These are phyloP conservation scores for Ramphastos sulfuratus DNA, from an alignment of 2,113 vertebrate genomes.

Conservation along the genomic window DNA sequence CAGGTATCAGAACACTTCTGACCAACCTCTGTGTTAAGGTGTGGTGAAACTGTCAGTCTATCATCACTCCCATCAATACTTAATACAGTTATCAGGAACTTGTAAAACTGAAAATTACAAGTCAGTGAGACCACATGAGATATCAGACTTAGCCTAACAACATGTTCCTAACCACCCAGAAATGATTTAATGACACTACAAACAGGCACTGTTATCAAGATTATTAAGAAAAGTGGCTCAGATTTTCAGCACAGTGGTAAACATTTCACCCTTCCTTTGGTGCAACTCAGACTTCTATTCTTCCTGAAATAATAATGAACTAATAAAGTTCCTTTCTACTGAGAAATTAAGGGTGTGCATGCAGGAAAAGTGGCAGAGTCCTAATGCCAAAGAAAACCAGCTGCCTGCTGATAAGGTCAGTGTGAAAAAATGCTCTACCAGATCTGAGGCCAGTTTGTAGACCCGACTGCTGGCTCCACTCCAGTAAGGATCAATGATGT, in stretches of 20 bases:
- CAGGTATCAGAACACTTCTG: not conserved
- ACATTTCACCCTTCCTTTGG: conserved; percentile 65
- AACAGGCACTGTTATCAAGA: conserved; percentile 37
- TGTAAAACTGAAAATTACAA: not conserved
- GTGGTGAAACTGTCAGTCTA: not conserved
- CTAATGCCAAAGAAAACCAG: conserved; percentile 37
- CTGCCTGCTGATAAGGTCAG: conserved; percentile 42
- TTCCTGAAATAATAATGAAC: conserved; percentile 61
- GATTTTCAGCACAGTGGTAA: conserved; percentile 36
- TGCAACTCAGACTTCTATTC: conserved; percentile 50
- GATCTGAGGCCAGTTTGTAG: not conserved
- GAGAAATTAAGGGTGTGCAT: conserved; percentile 59
- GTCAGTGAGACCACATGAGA: not conserved
- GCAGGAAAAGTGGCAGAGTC: conserved; percentile 46
- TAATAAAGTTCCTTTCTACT: conserved; percentile 57
- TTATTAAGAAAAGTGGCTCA: conserved; percentile 9
- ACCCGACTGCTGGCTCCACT: not conserved
- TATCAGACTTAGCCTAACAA: conserved; percentile 10
- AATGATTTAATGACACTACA: conserved; percentile 37
- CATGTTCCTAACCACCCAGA: conserved; percentile 23
- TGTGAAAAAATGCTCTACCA: not conserved
- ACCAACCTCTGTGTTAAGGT: not conserved
- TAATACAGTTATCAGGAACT: not conserved
- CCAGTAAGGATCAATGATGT: not conserved
- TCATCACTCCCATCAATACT: not conserved